Conservation (phyloP, 2,888 invertebrate genomes). For the Mesorhabditis belari region DNA sequence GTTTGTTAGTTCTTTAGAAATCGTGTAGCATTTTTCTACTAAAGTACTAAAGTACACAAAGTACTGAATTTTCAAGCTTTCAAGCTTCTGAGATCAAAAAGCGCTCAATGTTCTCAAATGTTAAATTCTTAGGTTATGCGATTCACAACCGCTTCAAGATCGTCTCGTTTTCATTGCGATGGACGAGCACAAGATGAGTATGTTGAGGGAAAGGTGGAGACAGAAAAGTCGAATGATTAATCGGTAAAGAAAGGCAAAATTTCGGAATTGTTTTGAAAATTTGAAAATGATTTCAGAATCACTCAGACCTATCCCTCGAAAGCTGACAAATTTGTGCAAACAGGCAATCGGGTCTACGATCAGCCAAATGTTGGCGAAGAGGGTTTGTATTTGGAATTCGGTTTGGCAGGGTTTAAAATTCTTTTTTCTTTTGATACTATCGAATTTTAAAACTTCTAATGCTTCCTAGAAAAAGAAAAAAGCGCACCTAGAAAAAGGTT, state of each 20-base stretch:
- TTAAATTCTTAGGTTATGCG: constrained; percentile 17
- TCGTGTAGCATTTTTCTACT: not conserved
- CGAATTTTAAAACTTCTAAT: no score
- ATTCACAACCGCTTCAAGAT: constrained; percentile 31
- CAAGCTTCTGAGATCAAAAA: not conserved
- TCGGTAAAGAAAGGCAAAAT: constrained; percentile 9
- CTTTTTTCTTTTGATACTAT: no score
- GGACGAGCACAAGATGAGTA: constrained; percentile 34
- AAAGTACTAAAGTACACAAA: no score
- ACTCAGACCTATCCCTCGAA: constrained; percentile 39
- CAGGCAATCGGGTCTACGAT: constrained; percentile 37
- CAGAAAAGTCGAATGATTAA: constrained; percentile 33
- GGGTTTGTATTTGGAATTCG: no score
- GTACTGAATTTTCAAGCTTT: no score
- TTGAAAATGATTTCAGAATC: constrained; percentile 18
- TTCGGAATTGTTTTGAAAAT: not conserved
- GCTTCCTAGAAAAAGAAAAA: no score
- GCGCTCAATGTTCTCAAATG: not conserved
- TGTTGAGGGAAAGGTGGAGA: constrained; percentile 34
- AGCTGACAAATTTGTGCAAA: constrained; percentile 36
- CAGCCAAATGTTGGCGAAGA: constrained; percentile 15
- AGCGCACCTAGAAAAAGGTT: no score
- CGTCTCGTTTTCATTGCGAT: constrained; percentile 32
- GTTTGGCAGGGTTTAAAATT: no score
- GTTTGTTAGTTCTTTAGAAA: not conserved